phyloP scores from a whole-genome alignment of 1,140 invertebrate species.

The Physella acuta region DNA sequence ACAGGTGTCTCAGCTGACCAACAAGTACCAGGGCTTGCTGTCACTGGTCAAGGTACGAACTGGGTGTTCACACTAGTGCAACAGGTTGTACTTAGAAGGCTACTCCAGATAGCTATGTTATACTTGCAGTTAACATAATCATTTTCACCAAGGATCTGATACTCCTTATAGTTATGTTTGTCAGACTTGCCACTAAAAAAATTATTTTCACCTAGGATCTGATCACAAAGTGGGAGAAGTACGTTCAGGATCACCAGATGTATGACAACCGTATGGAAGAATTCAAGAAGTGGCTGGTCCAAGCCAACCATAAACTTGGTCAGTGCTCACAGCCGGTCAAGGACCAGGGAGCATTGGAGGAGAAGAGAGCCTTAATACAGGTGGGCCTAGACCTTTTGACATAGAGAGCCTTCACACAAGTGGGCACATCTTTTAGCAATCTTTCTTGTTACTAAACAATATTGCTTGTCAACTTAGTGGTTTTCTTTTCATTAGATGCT shows the following conservation, averaged over 20 bases:
- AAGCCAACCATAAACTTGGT: constrained; percentile 74
- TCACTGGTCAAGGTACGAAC: constrained; percentile 52
- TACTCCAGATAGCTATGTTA: too few relatives aligned
- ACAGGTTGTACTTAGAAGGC: too few relatives aligned
- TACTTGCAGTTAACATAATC: too few relatives aligned
- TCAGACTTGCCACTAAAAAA: too few relatives aligned
- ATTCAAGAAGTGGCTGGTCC: constrained; percentile 75
- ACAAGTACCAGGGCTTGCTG: constrained; percentile 77
- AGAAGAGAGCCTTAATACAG: constrained; percentile 50
- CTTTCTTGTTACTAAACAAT: too few relatives aligned
- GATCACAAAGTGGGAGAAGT: constrained; percentile 80
- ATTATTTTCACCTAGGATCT: too few relatives aligned
- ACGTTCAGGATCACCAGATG: constrained; percentile 80
- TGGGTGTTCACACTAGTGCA: neutral
- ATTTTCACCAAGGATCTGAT: too few relatives aligned
- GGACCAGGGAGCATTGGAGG: constrained; percentile 53
- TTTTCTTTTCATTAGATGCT: constrained; percentile 70
- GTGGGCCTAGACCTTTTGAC: constrained; percentile 33
- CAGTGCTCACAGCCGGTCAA: constrained; percentile 49
- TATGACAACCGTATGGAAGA: constrained; percentile 78
- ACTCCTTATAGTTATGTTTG: too few relatives aligned
- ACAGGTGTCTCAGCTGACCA: constrained; percentile 84
- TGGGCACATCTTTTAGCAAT: too few relatives aligned
- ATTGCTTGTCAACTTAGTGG: too few relatives aligned
- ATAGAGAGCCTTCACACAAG: too few relatives aligned